Evolutionary conservation across 1,140 invertebrate species (phyloP), one percentile per base, ranked within the genome.

Genomic region (Diachasmimorpha longicaudata): DNA sequence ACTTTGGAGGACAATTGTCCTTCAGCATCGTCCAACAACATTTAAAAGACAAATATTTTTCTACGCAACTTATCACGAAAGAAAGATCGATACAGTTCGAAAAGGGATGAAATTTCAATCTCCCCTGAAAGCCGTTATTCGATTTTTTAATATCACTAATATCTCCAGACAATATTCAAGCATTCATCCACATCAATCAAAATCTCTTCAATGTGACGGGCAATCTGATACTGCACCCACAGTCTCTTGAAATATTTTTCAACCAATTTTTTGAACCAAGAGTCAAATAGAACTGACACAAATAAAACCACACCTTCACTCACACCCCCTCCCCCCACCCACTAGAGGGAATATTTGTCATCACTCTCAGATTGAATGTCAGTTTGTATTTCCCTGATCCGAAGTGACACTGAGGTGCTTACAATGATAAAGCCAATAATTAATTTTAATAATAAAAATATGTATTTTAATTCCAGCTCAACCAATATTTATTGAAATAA

Each of bases 61-160:
- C 37, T 39, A 39, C 37, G 37, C 4, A 39, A 42, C 13, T 42
- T 42, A 11, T 42, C 11, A 42, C 13, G 13, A 9, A 42, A 42
- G 13, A 9, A 42, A 42, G 13, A 10, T 42, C 9, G 39, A 42
- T 42, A 42, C 9, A 42, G 13, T 42, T 76, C 78, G 76, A 79
- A 79, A 78, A 81, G 78, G 74, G 79, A 73, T 48, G 71, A 42
- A 75, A 78, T 79, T 75, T 74, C 80, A 79, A 75, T 72, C 39
- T 42, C 13, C 39, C 13, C 39, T 42, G 39, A 13, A 13, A 42
- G 13, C 39, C 39, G 39, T 42, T 10, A 42, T 42, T 42, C 39
- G 77, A 69, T 77, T 85, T 85, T 85, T 85, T 83, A 85, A 84
- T 85, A 85, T 85, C 79, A 81, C 79, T 84, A 81, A 85, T 81